Evolutionary conservation across 2,113 vertebrate species (phyloP).

Genomic region (Drymodes brunneopygia): DNA sequence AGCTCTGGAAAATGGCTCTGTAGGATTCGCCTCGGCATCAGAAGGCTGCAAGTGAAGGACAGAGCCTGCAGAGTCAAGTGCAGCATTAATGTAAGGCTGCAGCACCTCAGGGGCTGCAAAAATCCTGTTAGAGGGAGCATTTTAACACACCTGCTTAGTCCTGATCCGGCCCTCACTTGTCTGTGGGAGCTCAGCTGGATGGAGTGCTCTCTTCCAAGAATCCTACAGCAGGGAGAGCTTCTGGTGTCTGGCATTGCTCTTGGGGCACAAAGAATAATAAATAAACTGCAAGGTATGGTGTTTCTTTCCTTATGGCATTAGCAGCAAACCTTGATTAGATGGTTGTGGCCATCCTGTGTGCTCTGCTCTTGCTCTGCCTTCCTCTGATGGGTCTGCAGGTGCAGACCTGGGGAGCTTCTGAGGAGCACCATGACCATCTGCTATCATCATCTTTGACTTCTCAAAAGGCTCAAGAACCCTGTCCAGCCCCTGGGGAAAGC

Average conservation of each 20-base stretch:
- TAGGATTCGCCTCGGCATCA: not conserved
- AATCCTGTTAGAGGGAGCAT: not conserved
- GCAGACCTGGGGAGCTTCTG: not conserved
- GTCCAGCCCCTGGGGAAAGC: not conserved
- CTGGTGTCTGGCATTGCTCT: not conserved
- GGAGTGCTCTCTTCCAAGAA: not conserved
- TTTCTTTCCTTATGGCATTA: not conserved
- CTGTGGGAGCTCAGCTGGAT: not conserved
- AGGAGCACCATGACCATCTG: not conserved
- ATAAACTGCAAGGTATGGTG: not conserved
- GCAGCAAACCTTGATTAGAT: not conserved
- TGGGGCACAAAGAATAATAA: not conserved
- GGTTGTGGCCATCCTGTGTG: fast-evolving
- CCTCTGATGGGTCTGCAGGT: not conserved
- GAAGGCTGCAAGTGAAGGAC: not conserved
- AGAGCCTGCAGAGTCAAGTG: not conserved
- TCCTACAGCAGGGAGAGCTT: not conserved
- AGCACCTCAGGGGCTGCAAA: not conserved
- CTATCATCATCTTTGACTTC: not conserved
- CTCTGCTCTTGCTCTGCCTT: not conserved
- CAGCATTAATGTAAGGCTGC: not conserved
- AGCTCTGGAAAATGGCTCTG: not conserved
- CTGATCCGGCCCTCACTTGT: not conserved
- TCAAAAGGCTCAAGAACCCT: not conserved
- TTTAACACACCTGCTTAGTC: not conserved